Evolutionary conservation across 2,113 vertebrate species (phyloP).

Genomic region (Sterrhoptilus dennistouni): DNA sequence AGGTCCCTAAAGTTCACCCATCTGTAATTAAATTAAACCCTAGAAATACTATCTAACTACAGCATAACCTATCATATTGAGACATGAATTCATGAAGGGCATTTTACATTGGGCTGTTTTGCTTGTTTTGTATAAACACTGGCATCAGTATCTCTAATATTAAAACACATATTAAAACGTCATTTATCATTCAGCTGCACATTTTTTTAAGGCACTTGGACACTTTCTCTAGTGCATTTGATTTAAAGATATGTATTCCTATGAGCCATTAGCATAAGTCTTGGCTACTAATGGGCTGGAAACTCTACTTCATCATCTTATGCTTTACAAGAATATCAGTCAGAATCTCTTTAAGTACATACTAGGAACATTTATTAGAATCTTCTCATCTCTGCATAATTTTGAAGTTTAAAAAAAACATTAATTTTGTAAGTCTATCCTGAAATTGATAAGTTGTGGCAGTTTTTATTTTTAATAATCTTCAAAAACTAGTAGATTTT

Average conservation of each 20-base stretch:
- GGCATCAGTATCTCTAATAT: not conserved
- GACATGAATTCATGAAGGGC: not conserved
- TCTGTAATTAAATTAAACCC: not conserved
- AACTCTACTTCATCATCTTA: not conserved
- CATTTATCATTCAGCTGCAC: not conserved
- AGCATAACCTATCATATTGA: not conserved
- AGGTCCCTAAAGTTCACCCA: not conserved
- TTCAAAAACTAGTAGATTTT: not conserved
- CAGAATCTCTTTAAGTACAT: not conserved
- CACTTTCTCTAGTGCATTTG: not conserved
- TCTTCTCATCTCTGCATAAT: not conserved
- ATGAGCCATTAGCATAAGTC: not conserved
- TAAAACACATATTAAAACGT: conserved; percentile 18
- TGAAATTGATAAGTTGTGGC: rapidly evolving
- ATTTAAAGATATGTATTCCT: conserved; percentile 28
- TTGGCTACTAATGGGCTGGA: conserved; percentile 16
- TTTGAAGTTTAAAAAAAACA: not conserved
- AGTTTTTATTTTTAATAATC: not conserved
- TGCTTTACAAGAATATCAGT: not conserved
- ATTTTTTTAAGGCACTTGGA: not conserved
- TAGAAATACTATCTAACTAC: not conserved
- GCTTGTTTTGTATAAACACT: not conserved
- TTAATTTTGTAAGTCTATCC: not conserved
- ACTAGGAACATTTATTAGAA: not conserved
- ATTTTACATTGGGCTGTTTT: not conserved